These are phyloP conservation scores for Orthonevra nobilis DNA, from an alignment of 2,888 invertebrate species.

Conservation along the genomic window DNA sequence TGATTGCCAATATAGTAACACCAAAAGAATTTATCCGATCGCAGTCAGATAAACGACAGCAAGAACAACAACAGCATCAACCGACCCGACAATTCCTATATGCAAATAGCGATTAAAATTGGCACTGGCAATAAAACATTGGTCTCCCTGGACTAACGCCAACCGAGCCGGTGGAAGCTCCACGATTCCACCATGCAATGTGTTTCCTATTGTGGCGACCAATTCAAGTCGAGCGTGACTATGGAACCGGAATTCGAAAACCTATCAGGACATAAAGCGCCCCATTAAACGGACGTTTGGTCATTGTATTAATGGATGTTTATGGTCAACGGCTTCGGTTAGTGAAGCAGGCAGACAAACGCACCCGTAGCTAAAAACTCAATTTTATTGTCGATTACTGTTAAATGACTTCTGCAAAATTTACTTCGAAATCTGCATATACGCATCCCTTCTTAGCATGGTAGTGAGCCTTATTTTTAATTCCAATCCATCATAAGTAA, in stretches of 20 bases:
- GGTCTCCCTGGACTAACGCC: conserved; percentile 43
- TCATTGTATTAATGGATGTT: conserved; percentile 72
- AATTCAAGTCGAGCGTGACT: conserved; percentile 59
- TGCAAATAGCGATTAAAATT: conserved; percentile 69
- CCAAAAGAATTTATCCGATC: conserved; percentile 53
- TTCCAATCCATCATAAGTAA: conserved; percentile 70
- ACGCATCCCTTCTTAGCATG: background rate
- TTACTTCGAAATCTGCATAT: conserved; percentile 69
- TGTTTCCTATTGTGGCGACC: conserved; percentile 41
- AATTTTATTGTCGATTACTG: conserved; percentile 71
- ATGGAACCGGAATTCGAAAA: conserved; percentile 67
- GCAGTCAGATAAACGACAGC: conserved; percentile 56
- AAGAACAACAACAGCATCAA: conserved; percentile 44
- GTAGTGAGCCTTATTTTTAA: conserved; percentile 56
- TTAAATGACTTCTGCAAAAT: conserved; percentile 73
- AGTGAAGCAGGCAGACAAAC: conserved; percentile 36
- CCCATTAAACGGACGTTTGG: conserved; percentile 73
- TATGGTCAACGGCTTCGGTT: conserved; percentile 62
- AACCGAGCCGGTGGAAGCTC: no score
- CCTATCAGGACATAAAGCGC: conserved; percentile 70
- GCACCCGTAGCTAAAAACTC: conserved; percentile 51
- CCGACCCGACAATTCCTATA: conserved; percentile 36
- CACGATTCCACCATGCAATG: conserved; percentile 42
- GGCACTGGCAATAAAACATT: conserved; percentile 65
- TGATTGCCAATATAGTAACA: conserved; percentile 26